Conservation (phyloP, 2,113 vertebrate species). For the Xenopus borealis region DNA sequence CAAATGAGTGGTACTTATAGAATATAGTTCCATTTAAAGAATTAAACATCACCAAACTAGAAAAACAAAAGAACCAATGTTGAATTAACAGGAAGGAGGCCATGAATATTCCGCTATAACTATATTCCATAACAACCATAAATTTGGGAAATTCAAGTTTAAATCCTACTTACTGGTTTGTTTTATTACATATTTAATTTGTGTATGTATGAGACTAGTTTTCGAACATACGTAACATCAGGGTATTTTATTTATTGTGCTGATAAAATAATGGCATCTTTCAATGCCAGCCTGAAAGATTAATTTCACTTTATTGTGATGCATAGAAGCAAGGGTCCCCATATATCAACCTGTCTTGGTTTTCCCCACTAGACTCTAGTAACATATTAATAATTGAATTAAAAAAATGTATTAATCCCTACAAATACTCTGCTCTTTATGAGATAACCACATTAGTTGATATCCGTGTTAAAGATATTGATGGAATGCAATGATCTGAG, state of each 20-base stretch:
- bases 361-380: no score
- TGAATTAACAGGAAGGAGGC: not conserved
- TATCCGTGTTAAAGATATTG: no score
- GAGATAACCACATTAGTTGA: no score
- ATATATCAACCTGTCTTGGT: no score
- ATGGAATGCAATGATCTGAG: no score
- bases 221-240: not conserved
- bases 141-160: not conserved
- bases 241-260: not conserved
- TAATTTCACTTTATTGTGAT: not conserved
- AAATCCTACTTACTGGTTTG: not conserved
- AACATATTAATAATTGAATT: no score
- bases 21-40: no score
- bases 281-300: not conserved
- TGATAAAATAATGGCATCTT: constrained; percentile 11
- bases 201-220: not conserved
- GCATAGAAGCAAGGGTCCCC: not conserved
- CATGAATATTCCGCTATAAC: not conserved
- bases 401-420: no score
- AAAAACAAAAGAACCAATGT: not conserved
- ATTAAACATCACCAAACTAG: not conserved
- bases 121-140: constrained; percentile 7
- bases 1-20: no score
- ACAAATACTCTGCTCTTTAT: no score
- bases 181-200: not conserved